Conservation (phyloP, 2,797 vertebrate species). For the Vireo griseus region DNA sequence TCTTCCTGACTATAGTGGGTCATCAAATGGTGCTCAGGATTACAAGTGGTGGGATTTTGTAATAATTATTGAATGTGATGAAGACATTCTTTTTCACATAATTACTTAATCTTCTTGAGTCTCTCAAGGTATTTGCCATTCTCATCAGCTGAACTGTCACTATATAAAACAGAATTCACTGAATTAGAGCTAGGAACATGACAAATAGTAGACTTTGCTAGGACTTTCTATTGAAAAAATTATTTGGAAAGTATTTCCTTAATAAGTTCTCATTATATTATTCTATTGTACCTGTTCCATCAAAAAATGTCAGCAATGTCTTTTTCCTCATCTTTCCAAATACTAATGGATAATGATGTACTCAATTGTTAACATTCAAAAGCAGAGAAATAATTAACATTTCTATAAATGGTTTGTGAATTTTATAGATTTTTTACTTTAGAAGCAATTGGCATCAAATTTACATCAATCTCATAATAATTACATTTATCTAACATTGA, state of each 20-base stretch:
- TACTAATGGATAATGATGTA: background rate
- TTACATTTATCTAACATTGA: background rate
- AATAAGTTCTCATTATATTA: constrained; percentile 12
- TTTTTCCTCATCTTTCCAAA: background rate
- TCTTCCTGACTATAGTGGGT: background rate
- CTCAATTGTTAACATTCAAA: background rate
- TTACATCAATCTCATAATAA: constrained; percentile 11
- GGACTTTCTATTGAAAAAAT: constrained; percentile 17
- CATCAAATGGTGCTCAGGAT: background rate
- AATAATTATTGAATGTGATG: background rate
- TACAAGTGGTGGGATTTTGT: background rate
- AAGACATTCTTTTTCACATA: constrained; percentile 15
- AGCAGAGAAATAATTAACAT: background rate
- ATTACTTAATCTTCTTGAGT: constrained; percentile 1
- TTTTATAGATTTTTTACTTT: background rate
- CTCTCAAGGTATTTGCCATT: background rate
- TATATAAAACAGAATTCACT: constrained; percentile 19
- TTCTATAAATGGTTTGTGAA: background rate
- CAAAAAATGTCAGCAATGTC: background rate
- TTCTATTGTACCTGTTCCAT: background rate
- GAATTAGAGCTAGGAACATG: constrained; percentile 1
- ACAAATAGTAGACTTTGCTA: constrained; percentile 6
- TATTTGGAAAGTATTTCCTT: constrained; percentile 41
- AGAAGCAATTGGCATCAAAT: constrained; percentile 22
- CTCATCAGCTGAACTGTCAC: background rate